Conservation (phyloP, 1,140 invertebrate species). For the Centruroides sculpturatus region DNA sequence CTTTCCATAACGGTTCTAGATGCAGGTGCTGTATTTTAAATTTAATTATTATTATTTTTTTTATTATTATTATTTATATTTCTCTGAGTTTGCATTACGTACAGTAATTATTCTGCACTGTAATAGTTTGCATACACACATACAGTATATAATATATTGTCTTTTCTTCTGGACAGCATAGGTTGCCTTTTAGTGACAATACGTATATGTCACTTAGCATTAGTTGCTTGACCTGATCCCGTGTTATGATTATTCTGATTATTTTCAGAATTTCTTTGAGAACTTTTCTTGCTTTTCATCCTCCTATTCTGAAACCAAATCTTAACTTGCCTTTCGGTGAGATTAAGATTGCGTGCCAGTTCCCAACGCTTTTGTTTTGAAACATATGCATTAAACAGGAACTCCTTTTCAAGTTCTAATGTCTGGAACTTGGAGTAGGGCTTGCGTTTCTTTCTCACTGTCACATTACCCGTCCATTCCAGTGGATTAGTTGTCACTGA, state of each 20-base stretch:
- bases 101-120: too few species aligned
- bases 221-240: too few species aligned
- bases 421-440: slow-evolving; percentile 95
- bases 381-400: slow-evolving; percentile 89
- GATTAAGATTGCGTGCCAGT: slow-evolving; percentile 75
- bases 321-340: slow-evolving; percentile 88
- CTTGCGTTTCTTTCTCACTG: slow-evolving; percentile 90
- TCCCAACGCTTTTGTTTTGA: slow-evolving; percentile 96
- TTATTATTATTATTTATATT: too few species aligned
- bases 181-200: too few species aligned
- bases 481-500: slow-evolving; percentile 45
- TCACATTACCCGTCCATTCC: slow-evolving; percentile 68
- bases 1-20: too few species aligned
- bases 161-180: too few species aligned
- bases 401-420: slow-evolving; percentile 91
- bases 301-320: slow-evolving; percentile 94
- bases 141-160: too few species aligned
- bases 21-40: too few species aligned
- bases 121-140: too few species aligned
- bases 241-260: slow-evolving; percentile 17
- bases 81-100: too few species aligned
- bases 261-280: slow-evolving; percentile 50
- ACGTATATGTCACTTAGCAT: too few species aligned
- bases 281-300: slow-evolving; percentile 99
- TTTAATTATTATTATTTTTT: too few species aligned